Conservation (phyloP, 2,797 vertebrate species). For the Kryptopterus vitreolus region DNA sequence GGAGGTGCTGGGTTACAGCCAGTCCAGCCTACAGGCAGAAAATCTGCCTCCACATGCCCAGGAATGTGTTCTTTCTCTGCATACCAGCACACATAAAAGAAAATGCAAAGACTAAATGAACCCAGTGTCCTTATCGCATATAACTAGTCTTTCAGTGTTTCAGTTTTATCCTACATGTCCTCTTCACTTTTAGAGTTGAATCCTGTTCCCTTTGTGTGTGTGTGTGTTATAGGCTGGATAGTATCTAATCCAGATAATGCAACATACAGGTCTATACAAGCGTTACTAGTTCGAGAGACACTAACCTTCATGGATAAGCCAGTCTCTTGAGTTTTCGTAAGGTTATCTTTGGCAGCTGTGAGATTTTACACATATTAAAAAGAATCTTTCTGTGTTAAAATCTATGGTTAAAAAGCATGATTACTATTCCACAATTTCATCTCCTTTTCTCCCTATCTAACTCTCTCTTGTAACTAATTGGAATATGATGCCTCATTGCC, state of each 20-base stretch:
- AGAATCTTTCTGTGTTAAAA: not conserved
- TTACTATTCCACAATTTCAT: constrained; percentile 39
- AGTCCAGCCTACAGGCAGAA: constrained; percentile 59
- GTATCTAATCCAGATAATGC: constrained; percentile 11
- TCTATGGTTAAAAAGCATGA: constrained; percentile 14
- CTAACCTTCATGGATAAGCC: constrained; percentile 10
- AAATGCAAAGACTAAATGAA: constrained; percentile 3
- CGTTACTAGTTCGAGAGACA: constrained; percentile 18
- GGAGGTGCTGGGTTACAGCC: constrained; percentile 61
- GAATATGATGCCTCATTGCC: constrained; percentile 64
- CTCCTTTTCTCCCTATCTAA: constrained; percentile 23
- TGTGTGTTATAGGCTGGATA: no score
- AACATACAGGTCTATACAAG: constrained; percentile 34
- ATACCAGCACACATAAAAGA: constrained; percentile 20
- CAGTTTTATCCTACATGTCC: not conserved
- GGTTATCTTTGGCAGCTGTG: not conserved
- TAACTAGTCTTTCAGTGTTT: not conserved
- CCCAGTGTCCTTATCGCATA: not conserved
- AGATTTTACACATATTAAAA: constrained; percentile 12
- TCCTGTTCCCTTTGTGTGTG: not conserved
- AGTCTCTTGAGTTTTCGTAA: not conserved
- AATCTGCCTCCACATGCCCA: constrained; percentile 68
- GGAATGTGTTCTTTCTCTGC: constrained; percentile 66
- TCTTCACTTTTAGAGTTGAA: not conserved
- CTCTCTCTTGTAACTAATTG: constrained; percentile 44